These are phyloP conservation scores for Halictus ligatus DNA, from an alignment of 2,888 invertebrate species.

Conservation along the genomic window DNA sequence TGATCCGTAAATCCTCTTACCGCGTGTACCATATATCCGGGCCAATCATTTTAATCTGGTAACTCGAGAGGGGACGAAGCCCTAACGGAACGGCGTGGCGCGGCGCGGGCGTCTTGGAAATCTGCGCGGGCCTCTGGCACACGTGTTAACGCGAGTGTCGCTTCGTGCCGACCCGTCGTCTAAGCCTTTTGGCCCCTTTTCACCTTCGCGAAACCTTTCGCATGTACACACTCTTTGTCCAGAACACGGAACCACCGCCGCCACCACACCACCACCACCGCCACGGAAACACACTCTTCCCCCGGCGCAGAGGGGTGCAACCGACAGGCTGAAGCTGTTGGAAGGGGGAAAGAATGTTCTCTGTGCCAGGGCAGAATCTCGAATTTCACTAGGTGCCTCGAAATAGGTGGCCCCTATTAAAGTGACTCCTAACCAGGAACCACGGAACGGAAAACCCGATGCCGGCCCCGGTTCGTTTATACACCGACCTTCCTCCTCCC, in stretches of 20 bases:
- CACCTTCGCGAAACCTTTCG: constrained; percentile 58
- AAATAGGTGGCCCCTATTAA: constrained; percentile 27
- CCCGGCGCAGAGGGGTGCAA: neutral
- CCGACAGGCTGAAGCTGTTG: neutral
- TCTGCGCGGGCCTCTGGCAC: constrained; percentile 59
- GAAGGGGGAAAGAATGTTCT: neutral
- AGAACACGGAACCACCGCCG: neutral
- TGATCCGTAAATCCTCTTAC: constrained; percentile 68
- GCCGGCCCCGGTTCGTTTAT: constrained; percentile 36
- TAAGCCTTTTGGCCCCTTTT: constrained; percentile 57
- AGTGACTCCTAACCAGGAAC: constrained; percentile 23
- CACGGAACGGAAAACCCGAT: constrained; percentile 34
- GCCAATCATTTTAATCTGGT: constrained; percentile 68
- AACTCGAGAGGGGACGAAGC: constrained; percentile 66
- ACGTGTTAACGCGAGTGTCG: constrained; percentile 54
- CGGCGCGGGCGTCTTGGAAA: constrained; percentile 64
- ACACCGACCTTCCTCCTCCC: constrained; percentile 18
- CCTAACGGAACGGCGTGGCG: constrained; percentile 42
- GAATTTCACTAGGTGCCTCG: constrained; percentile 26
- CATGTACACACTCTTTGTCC: constrained; percentile 18
- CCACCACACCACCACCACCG: neutral
- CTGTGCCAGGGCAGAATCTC: constrained; percentile 2
- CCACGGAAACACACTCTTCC: neutral
- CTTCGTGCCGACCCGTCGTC: constrained; percentile 25
- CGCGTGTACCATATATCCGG: constrained; percentile 57